phyloP scores from a whole-genome alignment of 2,797 vertebrate genomes.

The Taenioides sp. region DNA sequence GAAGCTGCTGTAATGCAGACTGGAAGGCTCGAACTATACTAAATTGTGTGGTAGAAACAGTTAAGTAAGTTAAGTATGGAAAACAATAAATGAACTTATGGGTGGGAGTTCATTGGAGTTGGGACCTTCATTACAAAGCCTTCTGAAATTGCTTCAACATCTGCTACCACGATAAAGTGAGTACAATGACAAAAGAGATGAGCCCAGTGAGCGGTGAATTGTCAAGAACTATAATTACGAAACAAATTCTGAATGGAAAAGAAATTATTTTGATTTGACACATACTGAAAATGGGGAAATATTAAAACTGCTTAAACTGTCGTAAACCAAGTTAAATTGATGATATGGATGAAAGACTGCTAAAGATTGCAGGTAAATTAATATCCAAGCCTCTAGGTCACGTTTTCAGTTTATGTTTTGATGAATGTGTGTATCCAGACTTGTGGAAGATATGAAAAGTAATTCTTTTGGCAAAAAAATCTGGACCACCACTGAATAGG shows the following conservation, averaged over 20 bases:
- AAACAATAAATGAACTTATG: not conserved
- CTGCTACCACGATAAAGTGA: not conserved
- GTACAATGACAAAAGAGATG: not conserved
- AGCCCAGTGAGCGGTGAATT: not conserved
- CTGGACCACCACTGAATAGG: no score
- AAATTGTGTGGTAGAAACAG: not conserved
- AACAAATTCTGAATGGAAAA: not conserved
- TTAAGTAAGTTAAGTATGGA: not conserved
- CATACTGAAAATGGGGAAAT: not conserved
- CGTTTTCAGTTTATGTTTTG: no score
- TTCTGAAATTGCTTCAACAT: not conserved
- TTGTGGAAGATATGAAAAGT: no score
- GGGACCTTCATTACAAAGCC: not conserved
- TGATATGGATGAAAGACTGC: not conserved
- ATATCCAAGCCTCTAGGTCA: no score
- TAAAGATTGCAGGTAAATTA: not conserved
- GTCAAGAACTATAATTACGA: not conserved
- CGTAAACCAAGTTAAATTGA: not conserved
- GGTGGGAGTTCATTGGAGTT: not conserved
- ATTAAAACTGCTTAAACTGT: not conserved
- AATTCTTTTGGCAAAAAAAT: no score
- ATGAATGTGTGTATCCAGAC: no score
- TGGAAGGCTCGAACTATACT: not conserved
- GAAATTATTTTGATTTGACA: not conserved
- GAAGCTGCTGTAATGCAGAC: not conserved